phyloP scores from a whole-genome alignment of 2,888 invertebrate genomes.

The Caenorhabditis becei region DNA sequence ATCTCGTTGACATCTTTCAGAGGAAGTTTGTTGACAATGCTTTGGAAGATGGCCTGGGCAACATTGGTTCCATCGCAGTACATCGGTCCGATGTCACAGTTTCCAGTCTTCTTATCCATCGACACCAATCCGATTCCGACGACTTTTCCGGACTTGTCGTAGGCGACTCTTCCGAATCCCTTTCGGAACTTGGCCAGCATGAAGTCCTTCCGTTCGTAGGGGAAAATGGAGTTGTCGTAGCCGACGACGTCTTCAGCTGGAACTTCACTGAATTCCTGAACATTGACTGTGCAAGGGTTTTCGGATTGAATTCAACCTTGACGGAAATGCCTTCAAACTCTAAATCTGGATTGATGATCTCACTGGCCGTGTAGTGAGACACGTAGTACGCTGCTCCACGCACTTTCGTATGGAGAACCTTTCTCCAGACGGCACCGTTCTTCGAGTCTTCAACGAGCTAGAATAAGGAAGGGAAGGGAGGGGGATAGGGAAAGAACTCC shows the following conservation, averaged over 20 bases:
- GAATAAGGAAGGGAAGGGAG: constrained; percentile 30
- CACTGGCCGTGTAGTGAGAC: constrained; percentile 31
- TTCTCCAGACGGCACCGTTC: constrained; percentile 43
- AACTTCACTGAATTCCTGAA: constrained; percentile 40
- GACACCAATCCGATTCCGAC: constrained; percentile 53
- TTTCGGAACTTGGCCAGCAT: constrained; percentile 42
- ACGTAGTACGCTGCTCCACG: constrained; percentile 48
- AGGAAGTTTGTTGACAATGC: constrained; percentile 28
- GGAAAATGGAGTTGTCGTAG: constrained; percentile 55
- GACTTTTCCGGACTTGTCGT: constrained; percentile 49
- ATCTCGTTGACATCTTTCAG: constrained; percentile 32
- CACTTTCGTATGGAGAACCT: constrained; percentile 43
- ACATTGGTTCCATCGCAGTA: constrained; percentile 38
- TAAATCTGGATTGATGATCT: constrained; percentile 42
- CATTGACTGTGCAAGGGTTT: neutral
- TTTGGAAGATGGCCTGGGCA: constrained; percentile 58
- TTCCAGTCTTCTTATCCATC: constrained; percentile 15
- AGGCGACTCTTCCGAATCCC: constrained; percentile 50
- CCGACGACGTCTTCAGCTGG: constrained; percentile 23
- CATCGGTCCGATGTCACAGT: constrained; percentile 48
- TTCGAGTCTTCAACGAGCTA: constrained; percentile 47
- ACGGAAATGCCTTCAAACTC: constrained; percentile 38
- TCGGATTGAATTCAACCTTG: constrained; percentile 15
- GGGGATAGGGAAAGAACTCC: constrained; percentile 10
- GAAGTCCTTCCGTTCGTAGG: constrained; percentile 47